A percentile compares a stretch with the other conserved stretches of the same genome.
These are phyloP conservation scores for Tragulus kanchil DNA, from an alignment of 2,113 vertebrate species.

Conservation along the genomic window DNA sequence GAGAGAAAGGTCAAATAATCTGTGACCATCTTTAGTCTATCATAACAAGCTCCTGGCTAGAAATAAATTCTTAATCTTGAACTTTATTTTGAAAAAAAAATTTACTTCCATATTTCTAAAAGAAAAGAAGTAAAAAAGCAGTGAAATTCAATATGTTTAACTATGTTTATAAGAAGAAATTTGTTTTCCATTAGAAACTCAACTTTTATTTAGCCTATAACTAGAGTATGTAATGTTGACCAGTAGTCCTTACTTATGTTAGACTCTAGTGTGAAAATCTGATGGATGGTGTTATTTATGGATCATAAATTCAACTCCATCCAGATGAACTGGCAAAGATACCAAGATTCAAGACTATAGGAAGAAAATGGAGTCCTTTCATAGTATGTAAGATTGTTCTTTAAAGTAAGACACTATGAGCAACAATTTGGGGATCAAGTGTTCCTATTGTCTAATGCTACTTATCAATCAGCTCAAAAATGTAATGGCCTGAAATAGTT, in stretches of 20 bases:
- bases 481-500: background rate
- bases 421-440: background rate
- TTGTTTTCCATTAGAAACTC: slow-evolving; percentile 17
- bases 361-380: slow-evolving; percentile 50
- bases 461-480: background rate
- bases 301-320: slow-evolving; percentile 38
- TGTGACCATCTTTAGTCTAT: background rate
- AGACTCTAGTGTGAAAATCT: slow-evolving; percentile 49
- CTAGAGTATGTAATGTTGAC: background rate
- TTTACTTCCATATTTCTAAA: slow-evolving; percentile 25
- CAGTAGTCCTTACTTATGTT: background rate
- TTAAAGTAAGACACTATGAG: slow-evolving; percentile 44
- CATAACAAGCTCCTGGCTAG: background rate
- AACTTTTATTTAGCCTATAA: background rate
- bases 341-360: slow-evolving; percentile 60
- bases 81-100: background rate
- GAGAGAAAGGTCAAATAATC: background rate
- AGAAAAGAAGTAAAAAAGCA: background rate
- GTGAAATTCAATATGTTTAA: background rate
- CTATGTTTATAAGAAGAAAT: background rate
- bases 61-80: background rate
- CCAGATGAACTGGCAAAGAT: slow-evolving; percentile 49
- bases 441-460: background rate
- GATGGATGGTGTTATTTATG: slow-evolving; percentile 62
- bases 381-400: slow-evolving; percentile 37